These are phyloP conservation scores for Incurvaria masculella DNA, from an alignment of 2,888 invertebrate genomes.

Conservation along the genomic window DNA sequence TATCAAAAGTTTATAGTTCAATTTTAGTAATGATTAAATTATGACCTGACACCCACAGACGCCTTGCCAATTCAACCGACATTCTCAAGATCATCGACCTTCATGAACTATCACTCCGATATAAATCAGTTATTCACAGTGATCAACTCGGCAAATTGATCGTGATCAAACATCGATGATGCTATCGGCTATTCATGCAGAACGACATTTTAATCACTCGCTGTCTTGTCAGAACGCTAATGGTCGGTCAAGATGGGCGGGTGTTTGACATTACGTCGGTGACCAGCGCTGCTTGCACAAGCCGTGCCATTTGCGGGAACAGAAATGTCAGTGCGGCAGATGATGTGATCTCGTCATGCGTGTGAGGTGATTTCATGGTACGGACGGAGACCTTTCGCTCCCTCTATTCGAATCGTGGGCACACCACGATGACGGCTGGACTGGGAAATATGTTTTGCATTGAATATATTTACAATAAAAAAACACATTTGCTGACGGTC, in stretches of 20 bases:
- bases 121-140: background rate
- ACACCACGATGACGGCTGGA: too few species aligned
- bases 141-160: too few species aligned
- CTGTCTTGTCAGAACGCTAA: background rate
- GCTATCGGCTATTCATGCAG: background rate
- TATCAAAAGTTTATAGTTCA: too few species aligned
- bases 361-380: background rate
- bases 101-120: background rate
- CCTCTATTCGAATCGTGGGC: too few species aligned
- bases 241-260: background rate
- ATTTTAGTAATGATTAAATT: too few species aligned
- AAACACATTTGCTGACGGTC: too few species aligned
- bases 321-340: background rate
- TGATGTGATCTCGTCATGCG: background rate
- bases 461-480: too few species aligned
- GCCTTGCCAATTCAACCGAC: too few species aligned
- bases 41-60: too few species aligned
- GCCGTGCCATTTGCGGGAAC: background rate
- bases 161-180: background rate
- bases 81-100: too few species aligned
- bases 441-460: too few species aligned
- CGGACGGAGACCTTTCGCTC: too few species aligned
- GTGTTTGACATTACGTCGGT: background rate
- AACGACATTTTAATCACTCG: background rate
- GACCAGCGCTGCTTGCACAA: background rate